phyloP scores from a whole-genome alignment of 2,888 invertebrate species.

The Andricus quercusramuli region DNA sequence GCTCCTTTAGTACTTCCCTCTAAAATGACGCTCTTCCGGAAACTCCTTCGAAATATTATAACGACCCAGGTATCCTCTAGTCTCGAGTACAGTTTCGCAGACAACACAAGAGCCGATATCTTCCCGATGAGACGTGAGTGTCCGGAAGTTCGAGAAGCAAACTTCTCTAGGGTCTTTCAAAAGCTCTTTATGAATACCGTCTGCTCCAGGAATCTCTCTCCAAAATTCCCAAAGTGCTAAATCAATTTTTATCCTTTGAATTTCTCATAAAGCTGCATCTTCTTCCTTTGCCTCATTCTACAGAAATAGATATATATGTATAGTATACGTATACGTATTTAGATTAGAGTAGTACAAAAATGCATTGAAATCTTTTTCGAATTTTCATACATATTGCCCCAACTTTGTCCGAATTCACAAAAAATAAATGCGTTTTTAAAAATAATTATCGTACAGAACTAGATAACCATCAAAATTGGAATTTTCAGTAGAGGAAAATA shows the following conservation, averaged over 20 bases:
- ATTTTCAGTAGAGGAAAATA: too few species aligned
- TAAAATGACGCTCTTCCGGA: constrained; percentile 38
- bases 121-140: constrained; percentile 50
- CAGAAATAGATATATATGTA: background rate
- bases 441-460: too few species aligned
- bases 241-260: constrained; percentile 12
- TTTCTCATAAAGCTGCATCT: constrained; percentile 10
- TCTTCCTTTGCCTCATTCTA: background rate
- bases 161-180: constrained; percentile 57
- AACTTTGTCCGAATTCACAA: too few species aligned
- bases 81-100: constrained; percentile 57
- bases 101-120: constrained; percentile 59
- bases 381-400: too few species aligned
- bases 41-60: constrained; percentile 58
- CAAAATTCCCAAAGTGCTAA: constrained; percentile 4
- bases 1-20: constrained; percentile 37
- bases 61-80: constrained; percentile 50
- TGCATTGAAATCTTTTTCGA: too few species aligned
- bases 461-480: too few species aligned
- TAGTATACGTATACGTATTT: too few species aligned
- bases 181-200: constrained; percentile 54
- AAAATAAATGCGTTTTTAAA: too few species aligned
- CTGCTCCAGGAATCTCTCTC: constrained; percentile 47
- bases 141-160: constrained; percentile 56
- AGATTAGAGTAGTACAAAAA: too few species aligned